Evolutionary conservation across 2,797 vertebrate species (phyloP).

Genomic region (Florisuga fusca): DNA sequence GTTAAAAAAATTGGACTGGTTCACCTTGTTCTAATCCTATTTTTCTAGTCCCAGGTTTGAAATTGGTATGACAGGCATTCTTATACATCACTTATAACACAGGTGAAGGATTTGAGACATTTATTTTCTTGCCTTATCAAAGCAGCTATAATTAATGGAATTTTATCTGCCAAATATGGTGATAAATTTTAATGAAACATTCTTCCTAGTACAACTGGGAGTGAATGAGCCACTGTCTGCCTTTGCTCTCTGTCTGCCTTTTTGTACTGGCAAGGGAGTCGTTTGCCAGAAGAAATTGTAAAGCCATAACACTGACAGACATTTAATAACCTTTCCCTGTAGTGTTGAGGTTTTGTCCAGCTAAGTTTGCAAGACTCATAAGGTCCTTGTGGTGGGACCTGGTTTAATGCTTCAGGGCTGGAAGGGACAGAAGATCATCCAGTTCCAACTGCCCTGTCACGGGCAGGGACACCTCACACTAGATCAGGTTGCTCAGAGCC

Average conservation of each 20-base stretch:
- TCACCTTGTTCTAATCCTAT: background rate
- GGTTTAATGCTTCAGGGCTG: background rate
- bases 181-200: constrained; percentile 2
- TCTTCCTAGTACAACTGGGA: background rate
- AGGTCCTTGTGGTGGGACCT: background rate
- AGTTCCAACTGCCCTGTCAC: too few relatives aligned
- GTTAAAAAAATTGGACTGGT: background rate
- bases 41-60: background rate
- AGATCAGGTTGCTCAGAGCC: too few relatives aligned
- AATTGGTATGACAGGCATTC: background rate
- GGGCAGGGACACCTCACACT: too few relatives aligned
- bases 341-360: background rate
- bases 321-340: background rate
- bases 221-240: background rate
- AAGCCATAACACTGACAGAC: background rate
- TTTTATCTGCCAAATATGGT: background rate
- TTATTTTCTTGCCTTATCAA: background rate
- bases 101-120: background rate
- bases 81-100: background rate
- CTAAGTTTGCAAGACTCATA: background rate
- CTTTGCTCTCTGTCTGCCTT: background rate
- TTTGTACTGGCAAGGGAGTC: background rate
- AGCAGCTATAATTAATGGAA: constrained; percentile 24
- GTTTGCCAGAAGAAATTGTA: background rate
- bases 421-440: too few relatives aligned